Percentiles rank a stretch among this genome's conserved stretches.
phyloP scores from a whole-genome alignment of 2,113 vertebrate species.

The Actenoides hombroni region DNA sequence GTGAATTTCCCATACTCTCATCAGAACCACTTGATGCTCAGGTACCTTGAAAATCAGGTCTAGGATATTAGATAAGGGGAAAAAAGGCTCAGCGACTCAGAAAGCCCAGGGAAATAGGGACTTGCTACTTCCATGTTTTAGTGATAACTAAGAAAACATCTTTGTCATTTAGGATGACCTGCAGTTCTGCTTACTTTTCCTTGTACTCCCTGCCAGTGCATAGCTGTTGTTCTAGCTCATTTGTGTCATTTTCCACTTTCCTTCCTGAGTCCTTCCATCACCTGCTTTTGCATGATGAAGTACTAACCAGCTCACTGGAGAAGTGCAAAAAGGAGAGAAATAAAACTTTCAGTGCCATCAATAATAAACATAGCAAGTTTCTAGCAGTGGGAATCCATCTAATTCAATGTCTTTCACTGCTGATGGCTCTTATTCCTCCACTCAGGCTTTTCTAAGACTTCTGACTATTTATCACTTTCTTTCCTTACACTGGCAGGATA shows the following conservation, averaged over 20 bases:
- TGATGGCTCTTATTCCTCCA: not conserved
- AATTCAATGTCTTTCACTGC: not conserved
- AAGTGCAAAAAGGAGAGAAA: not conserved
- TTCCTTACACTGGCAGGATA: not conserved
- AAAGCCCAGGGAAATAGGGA: not conserved
- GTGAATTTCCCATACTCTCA: not conserved
- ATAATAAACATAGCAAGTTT: not conserved
- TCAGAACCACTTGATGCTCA: not conserved
- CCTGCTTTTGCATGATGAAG: not conserved
- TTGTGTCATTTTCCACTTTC: not conserved
- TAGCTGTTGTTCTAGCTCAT: not conserved
- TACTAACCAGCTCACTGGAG: not conserved
- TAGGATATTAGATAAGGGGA: not conserved
- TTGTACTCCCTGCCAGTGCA: not conserved
- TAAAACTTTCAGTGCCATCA: not conserved
- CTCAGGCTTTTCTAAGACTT: not conserved
- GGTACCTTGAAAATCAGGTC: not conserved
- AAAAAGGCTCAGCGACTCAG: not conserved
- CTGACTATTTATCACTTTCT: not conserved
- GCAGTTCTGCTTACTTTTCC: not conserved
- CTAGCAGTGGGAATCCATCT: not conserved
- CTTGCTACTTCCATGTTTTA: not conserved
- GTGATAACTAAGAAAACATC: not conserved
- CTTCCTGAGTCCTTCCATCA: constrained; percentile 1
- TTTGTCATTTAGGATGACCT: not conserved